Evolutionary conservation across 2,797 vertebrate genomes (phyloP), one percentile per base, ranked within the genome.

Genomic region (Anguilla anguilla): DNA sequence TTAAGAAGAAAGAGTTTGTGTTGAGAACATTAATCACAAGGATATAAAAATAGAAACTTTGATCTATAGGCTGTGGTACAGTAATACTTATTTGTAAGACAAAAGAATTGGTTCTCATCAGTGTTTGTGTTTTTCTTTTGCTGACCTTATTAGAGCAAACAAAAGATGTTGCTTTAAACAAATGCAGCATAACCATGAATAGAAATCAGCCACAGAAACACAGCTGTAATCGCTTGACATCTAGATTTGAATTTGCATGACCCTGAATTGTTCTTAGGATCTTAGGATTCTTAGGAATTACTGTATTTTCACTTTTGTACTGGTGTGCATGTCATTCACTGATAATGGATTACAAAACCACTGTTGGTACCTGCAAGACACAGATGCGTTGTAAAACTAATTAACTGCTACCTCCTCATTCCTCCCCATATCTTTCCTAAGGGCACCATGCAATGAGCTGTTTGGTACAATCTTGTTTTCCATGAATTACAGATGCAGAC

Each of bases 31-130:
- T 88, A 89, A 89, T 89, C 87, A 88, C 31, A 1, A 84, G 31
- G 55, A 86, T 35, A 88, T 61, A 82, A 89, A 89, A 85, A 86
- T 86, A 89, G 72, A 87, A 49, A 9, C 85, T 86, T 88, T 89
- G 86, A 90, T 89, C 86, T 89, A 83, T 89, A 57, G 51, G 55
- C 35, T 83, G 67, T 87, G 84, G 85, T 89, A 69, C 86, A 86
- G 82, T 88, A 69, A 86, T 88, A 53, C 28, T 57, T 82, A 67
- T 86, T 43, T 46, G 10, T 85, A 61, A 67, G 39, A 67, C 84
- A 67, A 67, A 67, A 85, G 35, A 61, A 61, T 57, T 31, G 53
- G 83, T 43, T 85, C 81, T 83, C 5, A 7, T 84, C 53, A 15
- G 86, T 82, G 61, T 74, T 86, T 61, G 43, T 25, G 15, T 77